Percentiles rank a stretch among this genome's conserved stretches.
phyloP scores from a whole-genome alignment of 2,113 vertebrate species.

The Myotis brandtii region DNA sequence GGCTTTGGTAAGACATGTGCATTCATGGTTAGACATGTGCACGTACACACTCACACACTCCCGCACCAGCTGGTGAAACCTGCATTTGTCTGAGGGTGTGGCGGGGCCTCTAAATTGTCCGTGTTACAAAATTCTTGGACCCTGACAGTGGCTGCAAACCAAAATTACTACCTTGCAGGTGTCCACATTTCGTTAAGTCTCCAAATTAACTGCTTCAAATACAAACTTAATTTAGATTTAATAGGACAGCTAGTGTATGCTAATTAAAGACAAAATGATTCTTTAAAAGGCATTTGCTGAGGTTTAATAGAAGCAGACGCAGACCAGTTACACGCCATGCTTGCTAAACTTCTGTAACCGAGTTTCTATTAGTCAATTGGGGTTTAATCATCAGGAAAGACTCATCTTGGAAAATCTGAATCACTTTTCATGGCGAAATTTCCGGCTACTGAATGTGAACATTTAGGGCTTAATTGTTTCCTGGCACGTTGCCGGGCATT shows the following conservation, averaged over 20 bases:
- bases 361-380: conserved; percentile 69
- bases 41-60: fast-evolving
- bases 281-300: conserved; percentile 75
- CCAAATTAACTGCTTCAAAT: conserved; percentile 77
- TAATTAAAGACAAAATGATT: conserved; percentile 79
- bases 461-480: background rate
- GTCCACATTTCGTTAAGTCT: conserved; percentile 70
- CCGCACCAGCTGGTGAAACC: background rate
- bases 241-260: conserved; percentile 67
- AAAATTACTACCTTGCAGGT: conserved; percentile 71
- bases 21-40: fast-evolving
- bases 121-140: background rate
- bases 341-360: background rate
- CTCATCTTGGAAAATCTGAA: background rate
- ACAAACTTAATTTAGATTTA: conserved; percentile 81
- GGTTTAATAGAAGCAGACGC: conserved; percentile 67
- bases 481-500: fast-evolving
- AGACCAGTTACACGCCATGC: background rate
- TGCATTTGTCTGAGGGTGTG: background rate
- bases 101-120: background rate
- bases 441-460: background rate
- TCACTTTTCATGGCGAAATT: background rate
- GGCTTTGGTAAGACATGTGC: no score
- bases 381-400: conserved; percentile 68
- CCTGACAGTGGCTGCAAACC: conserved; percentile 58